Evolutionary conservation across 2,797 vertebrate genomes (phyloP), one percentile per base, ranked within the genome.

Genomic region (Chloroceryle amazona): DNA sequence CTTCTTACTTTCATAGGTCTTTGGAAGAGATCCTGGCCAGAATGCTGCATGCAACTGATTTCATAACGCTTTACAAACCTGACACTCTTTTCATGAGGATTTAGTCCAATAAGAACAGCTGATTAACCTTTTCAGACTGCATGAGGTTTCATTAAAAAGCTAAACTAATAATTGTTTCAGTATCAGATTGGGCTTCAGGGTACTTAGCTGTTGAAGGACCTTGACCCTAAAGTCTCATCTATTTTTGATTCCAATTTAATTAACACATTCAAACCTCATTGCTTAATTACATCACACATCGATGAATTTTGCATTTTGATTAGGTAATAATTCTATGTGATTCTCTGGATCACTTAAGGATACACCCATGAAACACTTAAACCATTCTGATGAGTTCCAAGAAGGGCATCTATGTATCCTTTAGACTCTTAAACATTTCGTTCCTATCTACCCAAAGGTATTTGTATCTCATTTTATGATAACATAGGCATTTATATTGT

Each of bases 221-320:
- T 96, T 97, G 92, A 97, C 90, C 80, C 88, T 94, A 90, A 96
- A 92, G 86, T 93, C 55, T 85, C 58, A 85, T 82, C 89, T 96
- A 78, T 91, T 96, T 97, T 95, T 1, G 2, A 92, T 96, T 95
- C 37, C 29, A 83, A 26, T 82, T 96, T 97, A 97, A 97, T 97
- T 82, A 97, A 90, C 84, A 96, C n/a, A 79, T 70, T 94, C 65
- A 93, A 81, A 97, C 91, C 95, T 92, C 89, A 95, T 83, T 95
- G 67, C 85, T 97, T 97, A 98, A 97, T 97, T 98, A 37, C 86
- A 95, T 92, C 89, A 97, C 87, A 97, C 94, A 96, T 96, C 96
- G 94, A 91, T 96, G 93, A 88, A 93, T 97, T 95, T 97, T 97
- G 55, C 82, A 97, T 96, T 96, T 97, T 97, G 71, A 97, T 97